Conservation (phyloP, 2,797 vertebrate genomes). For the Platyrinchus mystaceus region DNA sequence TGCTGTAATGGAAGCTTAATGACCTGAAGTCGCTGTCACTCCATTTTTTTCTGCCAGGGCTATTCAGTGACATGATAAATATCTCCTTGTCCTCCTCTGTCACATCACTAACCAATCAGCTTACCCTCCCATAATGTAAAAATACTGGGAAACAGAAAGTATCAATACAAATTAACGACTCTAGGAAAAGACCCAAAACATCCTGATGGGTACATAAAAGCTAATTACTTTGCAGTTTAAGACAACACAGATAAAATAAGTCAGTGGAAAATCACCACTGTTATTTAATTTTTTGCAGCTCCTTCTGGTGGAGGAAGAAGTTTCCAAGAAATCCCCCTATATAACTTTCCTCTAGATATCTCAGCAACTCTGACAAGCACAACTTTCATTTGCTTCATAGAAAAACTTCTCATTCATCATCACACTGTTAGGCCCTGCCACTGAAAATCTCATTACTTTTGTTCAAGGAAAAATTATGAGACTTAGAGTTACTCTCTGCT, state of each 20-base stretch:
- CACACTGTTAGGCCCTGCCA: background rate
- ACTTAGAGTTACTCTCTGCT: background rate
- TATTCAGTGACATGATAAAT: slow-evolving; percentile 15
- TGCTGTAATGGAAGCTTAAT: slow-evolving; percentile 64
- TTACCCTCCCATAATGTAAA: background rate
- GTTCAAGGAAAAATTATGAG: background rate
- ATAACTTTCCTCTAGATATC: background rate
- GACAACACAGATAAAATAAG: background rate
- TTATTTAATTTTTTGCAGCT: background rate
- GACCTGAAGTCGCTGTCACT: slow-evolving; percentile 50
- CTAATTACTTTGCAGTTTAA: background rate
- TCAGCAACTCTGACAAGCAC: background rate
- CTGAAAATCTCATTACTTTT: background rate
- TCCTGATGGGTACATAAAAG: background rate
- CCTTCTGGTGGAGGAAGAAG: background rate
- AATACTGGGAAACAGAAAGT: slow-evolving; percentile 40
- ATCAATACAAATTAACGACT: slow-evolving; percentile 54
- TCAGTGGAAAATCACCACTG: background rate
- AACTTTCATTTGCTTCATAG: background rate
- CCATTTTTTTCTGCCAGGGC: slow-evolving; percentile 16
- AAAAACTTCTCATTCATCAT: background rate
- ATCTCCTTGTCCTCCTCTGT: background rate
- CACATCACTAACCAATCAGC: background rate
- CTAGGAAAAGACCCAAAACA: background rate
- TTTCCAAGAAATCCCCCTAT: background rate